A percentile compares a stretch with the other conserved stretches of the same genome.
These are phyloP conservation scores for Oceanites oceanicus DNA, from an alignment of 2,113 vertebrate species.

Conservation along the genomic window DNA sequence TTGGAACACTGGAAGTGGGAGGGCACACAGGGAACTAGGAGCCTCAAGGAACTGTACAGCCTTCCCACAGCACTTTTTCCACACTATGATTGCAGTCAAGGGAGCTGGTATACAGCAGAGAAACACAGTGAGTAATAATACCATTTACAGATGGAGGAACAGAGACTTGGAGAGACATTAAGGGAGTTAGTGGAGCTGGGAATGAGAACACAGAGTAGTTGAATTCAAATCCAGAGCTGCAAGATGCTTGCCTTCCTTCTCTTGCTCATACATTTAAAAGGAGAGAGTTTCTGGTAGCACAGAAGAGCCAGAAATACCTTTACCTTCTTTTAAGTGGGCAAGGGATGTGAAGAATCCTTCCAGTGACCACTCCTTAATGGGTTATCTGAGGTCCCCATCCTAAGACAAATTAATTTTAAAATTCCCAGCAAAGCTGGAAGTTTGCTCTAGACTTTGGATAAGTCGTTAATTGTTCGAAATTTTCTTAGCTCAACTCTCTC, in stretches of 20 bases:
- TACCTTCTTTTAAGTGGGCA: background rate
- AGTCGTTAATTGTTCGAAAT: background rate
- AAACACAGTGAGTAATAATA: background rate
- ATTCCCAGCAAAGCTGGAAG: background rate
- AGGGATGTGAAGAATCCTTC: background rate
- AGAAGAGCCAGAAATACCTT: background rate
- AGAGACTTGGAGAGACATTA: background rate
- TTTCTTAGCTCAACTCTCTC: background rate
- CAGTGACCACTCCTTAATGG: background rate
- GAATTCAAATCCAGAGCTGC: background rate
- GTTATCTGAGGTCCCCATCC: background rate
- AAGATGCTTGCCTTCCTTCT: background rate
- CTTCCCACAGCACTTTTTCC: background rate
- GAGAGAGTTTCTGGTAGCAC: background rate
- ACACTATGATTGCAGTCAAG: background rate
- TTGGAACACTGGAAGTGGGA: background rate
- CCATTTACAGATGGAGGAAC: background rate
- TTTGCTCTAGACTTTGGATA: background rate
- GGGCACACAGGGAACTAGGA: background rate
- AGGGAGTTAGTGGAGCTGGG: background rate
- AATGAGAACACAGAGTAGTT: background rate
- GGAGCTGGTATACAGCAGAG: background rate
- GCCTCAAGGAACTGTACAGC: background rate
- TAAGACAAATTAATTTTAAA: conserved; percentile 9
- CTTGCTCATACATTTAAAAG: background rate